Percentiles rank a stretch among this genome's conserved stretches.
These are phyloP conservation scores for Scleropages formosus DNA, from an alignment of 2,797 vertebrate genomes.

Conservation along the genomic window DNA sequence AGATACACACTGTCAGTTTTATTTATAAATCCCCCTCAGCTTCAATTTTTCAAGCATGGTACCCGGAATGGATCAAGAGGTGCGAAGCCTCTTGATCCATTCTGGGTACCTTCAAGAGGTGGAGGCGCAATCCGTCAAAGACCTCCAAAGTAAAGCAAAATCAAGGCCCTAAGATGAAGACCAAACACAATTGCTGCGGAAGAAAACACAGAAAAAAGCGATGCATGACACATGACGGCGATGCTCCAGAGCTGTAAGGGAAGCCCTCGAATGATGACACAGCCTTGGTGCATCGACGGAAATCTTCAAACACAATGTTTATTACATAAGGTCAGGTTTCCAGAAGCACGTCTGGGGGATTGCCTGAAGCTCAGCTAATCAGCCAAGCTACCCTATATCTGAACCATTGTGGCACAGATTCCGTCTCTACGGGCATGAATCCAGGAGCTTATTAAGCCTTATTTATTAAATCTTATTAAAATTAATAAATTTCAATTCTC, in stretches of 20 bases:
- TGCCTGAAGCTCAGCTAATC: no score
- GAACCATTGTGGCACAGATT: no score
- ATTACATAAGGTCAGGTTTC: no score
- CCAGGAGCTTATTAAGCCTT: no score
- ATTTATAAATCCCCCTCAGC: conserved; percentile 66
- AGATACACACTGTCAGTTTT: conserved; percentile 72
- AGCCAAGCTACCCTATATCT: no score
- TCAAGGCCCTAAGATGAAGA: conserved; percentile 43
- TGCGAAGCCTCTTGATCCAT: conserved; percentile 45
- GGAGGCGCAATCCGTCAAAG: conserved; percentile 54
- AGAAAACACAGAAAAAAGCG: conserved; percentile 55
- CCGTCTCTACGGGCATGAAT: no score
- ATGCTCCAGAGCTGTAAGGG: conserved; percentile 50
- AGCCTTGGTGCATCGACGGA: conserved; percentile 36
- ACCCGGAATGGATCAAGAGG: conserved; percentile 22
- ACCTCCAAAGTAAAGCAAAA: conserved; percentile 58
- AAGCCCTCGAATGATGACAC: not conserved
- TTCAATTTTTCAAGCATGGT: conserved; percentile 63
- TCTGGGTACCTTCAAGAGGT: conserved; percentile 45
- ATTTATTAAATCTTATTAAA: conserved; percentile 33
- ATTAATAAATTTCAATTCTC: conserved; percentile 35
- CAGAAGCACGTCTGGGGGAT: no score
- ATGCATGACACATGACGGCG: no score
- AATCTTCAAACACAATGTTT: no score
- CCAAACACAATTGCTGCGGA: conserved; percentile 55